Evolutionary conservation across 2,888 invertebrate species (phyloP).

Genomic region (Deilephila elpenor): DNA sequence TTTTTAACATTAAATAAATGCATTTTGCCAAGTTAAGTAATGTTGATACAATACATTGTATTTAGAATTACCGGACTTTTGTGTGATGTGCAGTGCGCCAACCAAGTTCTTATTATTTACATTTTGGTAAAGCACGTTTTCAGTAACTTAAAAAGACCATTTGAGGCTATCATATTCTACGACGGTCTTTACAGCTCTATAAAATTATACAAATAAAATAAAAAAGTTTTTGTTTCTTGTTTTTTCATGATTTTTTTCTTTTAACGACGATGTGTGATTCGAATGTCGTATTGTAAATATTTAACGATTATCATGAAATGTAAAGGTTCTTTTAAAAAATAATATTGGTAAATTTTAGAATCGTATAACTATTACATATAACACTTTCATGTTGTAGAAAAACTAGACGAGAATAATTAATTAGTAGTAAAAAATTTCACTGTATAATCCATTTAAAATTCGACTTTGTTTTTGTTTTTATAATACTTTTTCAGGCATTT

Average conservation of each 20-base stretch:
- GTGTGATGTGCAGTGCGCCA: background rate
- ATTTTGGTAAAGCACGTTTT: background rate
- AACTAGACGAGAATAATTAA: slow-evolving; percentile 60
- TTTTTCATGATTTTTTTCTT: background rate
- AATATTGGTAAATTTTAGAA: slow-evolving; percentile 68
- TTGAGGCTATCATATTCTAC: slow-evolving; percentile 25
- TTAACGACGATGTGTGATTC: slow-evolving; percentile 24
- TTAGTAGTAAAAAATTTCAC: slow-evolving; percentile 39
- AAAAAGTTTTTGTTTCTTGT: background rate
- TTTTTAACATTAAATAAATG: too few relatives aligned
- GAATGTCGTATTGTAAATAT: slow-evolving; percentile 68
- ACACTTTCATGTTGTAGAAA: slow-evolving; percentile 82
- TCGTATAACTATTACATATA: slow-evolving; percentile 68
- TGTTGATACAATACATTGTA: too few relatives aligned
- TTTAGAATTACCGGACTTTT: background rate
- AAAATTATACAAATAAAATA: background rate
- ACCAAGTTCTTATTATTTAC: background rate
- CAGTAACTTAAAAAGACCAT: slow-evolving; percentile 11
- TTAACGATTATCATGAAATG: slow-evolving; percentile 67
- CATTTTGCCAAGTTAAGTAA: too few relatives aligned
- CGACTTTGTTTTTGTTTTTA: slow-evolving; percentile 18
- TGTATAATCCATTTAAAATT: slow-evolving; percentile 44
- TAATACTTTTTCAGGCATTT: slow-evolving; percentile 49
- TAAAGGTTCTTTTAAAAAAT: slow-evolving; percentile 73
- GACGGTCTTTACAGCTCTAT: background rate